Base-by-base conservation (phyloP, 1,140 invertebrate species). In the Aphaenogaster ashmeadi region DNA sequence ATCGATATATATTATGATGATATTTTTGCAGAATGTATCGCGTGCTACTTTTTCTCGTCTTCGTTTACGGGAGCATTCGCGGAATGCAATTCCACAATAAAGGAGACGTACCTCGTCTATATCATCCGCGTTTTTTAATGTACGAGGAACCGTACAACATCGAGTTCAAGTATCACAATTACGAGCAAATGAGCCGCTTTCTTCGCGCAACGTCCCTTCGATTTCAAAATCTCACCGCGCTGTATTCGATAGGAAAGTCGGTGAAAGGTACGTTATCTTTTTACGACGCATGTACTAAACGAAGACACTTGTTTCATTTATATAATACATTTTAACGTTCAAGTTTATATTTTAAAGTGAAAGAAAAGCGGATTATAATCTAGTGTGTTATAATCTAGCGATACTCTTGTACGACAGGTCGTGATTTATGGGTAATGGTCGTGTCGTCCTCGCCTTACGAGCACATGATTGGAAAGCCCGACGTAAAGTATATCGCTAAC, bases 381-480 rank as follows among this genome's bases (percentile, higher is more conserved):
- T 27, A 27, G 38, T 1, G 21, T 13, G 1, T 71, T 72, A 44
- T 78, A 41, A 78, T 66, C 7, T 36, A 78, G 0, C 50, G 52
- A 78, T 52, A 52, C 8, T 52, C 27, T 27, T 27, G 41, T 74
- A 21, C 69, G 18, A 47, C 89, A 98, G 98, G 98, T 87, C 97
- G 98, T 47, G 98, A 99, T 92, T 96, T 99, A 18, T 99, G 98
- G 98, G 98, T 99, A 38, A 97, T 99, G 97, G 98, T 99, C 66
- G 98, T 99, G 21, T 98, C 98, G 0, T 97, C 97, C 56, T 98
- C 97, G 58, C 98, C 97, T 0, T 98, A 98, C 94, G 98, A 98
- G 94, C 98, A 98, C 94, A 98, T 98, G 97, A 97, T 99, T 87
- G 97, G 98, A 54, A 98, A 98, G 92, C 98, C 98, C 4, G 98